These are phyloP conservation scores for Drosophila paulistorum DNA, from an alignment of 1,140 invertebrate species.

Conservation along the genomic window DNA sequence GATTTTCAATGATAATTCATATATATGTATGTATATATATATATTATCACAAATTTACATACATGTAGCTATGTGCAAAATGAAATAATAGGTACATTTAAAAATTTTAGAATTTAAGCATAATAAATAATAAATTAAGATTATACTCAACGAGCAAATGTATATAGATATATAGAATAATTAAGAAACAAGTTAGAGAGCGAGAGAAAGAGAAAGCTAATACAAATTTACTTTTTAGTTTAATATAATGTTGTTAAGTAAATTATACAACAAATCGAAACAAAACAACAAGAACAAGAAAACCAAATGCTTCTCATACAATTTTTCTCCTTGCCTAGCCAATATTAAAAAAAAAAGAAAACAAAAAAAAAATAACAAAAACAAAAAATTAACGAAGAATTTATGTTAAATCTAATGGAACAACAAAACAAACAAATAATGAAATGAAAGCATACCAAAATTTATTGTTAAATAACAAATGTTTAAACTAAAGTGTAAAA, in stretches of 20 bases:
- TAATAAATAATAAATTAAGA: background rate
- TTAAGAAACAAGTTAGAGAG: background rate
- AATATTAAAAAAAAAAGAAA: slow-evolving; percentile 41
- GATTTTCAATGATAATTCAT: background rate
- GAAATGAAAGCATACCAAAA: slow-evolving; percentile 27
- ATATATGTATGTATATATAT: background rate
- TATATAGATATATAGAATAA: background rate
- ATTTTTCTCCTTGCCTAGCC: slow-evolving; percentile 64
- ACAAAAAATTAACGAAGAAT: slow-evolving; percentile 62
- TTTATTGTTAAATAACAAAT: slow-evolving; percentile 15
- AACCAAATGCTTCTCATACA: slow-evolving; percentile 60
- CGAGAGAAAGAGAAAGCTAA: slow-evolving; percentile 4
- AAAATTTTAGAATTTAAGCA: background rate
- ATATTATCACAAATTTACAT: background rate
- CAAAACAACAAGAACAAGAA: slow-evolving; percentile 24
- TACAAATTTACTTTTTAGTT: slow-evolving; percentile 2
- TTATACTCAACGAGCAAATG: background rate
- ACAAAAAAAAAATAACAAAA: slow-evolving; percentile 28
- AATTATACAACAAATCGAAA: slow-evolving; percentile 17
- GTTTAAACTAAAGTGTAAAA: slow-evolving; percentile 32
- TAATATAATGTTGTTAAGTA: slow-evolving; percentile 20
- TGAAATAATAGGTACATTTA: background rate
- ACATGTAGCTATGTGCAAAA: background rate
- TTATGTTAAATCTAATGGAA: slow-evolving; percentile 45
- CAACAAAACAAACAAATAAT: slow-evolving; percentile 25